phyloP scores from a whole-genome alignment of 2,888 invertebrate genomes.

The Mayetiola destructor region DNA sequence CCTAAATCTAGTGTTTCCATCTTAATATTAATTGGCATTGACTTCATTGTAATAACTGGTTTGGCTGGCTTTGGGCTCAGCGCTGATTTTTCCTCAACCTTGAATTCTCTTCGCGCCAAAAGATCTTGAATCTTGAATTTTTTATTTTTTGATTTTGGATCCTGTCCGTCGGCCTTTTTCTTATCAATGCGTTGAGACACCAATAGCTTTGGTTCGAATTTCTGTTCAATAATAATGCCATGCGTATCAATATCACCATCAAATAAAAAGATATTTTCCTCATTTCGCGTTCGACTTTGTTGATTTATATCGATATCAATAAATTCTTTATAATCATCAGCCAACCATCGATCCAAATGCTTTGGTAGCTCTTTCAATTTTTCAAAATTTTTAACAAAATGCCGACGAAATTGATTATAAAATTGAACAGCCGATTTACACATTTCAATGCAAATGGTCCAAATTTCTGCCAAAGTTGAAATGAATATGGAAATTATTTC shows the following conservation, averaged over 20 bases:
- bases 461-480: not conserved
- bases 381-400: not conserved
- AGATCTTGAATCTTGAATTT: not conserved
- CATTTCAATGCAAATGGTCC: slow-evolving; percentile 9
- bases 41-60: not conserved
- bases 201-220: not conserved
- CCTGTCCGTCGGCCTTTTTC: not conserved
- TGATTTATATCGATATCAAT: not conserved
- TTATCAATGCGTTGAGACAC: not conserved
- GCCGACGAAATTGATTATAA: not conserved
- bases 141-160: not conserved
- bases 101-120: too few species aligned
- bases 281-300: not conserved
- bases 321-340: not conserved
- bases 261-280: not conserved
- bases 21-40: not conserved
- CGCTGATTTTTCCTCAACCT: not conserved
- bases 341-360: not conserved
- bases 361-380: not conserved
- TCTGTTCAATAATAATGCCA: not conserved
- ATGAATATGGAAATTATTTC: not conserved
- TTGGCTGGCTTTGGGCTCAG: not conserved
- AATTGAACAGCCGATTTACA: not conserved
- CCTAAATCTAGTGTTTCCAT: slow-evolving; percentile 4
- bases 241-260: not conserved